These are phyloP conservation scores for Agrotis puta DNA, from an alignment of 2,888 invertebrate species.

Conservation along the genomic window DNA sequence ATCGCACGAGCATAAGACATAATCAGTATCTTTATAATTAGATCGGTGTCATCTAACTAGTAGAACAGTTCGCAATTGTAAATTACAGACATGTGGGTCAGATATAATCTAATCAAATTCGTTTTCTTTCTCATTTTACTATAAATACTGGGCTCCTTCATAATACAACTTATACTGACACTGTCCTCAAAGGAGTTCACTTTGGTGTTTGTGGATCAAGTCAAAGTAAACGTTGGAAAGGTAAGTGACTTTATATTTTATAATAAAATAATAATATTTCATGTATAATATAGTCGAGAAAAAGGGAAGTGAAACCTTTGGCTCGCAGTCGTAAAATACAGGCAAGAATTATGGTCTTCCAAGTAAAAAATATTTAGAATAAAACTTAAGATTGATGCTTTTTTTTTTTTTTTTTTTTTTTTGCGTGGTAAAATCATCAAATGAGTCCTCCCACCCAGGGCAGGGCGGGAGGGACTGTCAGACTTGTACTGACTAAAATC, in stretches of 20 bases:
- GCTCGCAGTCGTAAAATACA: neutral
- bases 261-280: too few relatives aligned
- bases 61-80: too few relatives aligned
- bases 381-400: neutral
- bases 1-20: too few relatives aligned
- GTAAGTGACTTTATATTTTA: neutral
- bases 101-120: slow-evolving; percentile 12
- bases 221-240: neutral
- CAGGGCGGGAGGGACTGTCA: too few relatives aligned
- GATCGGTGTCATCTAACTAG: too few relatives aligned
- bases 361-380: too few relatives aligned
- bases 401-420: too few relatives aligned
- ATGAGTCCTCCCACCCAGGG: too few relatives aligned
- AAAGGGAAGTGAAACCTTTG: neutral
- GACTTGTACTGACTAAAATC: too few relatives aligned
- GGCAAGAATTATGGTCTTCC: too few relatives aligned
- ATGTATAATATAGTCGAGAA: neutral
- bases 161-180: slow-evolving; percentile 20
- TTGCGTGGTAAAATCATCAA: too few relatives aligned
- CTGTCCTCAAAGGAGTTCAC: slow-evolving; percentile 5
- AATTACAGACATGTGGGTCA: neutral
- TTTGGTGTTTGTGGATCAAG: neutral
- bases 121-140: slow-evolving; percentile 1
- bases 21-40: too few relatives aligned
- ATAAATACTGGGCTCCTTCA: slow-evolving; percentile 28